A percentile compares a stretch with the other conserved stretches of the same genome.
These are phyloP conservation scores for Diarsia rubi DNA, from an alignment of 2,888 invertebrate species.

Conservation along the genomic window DNA sequence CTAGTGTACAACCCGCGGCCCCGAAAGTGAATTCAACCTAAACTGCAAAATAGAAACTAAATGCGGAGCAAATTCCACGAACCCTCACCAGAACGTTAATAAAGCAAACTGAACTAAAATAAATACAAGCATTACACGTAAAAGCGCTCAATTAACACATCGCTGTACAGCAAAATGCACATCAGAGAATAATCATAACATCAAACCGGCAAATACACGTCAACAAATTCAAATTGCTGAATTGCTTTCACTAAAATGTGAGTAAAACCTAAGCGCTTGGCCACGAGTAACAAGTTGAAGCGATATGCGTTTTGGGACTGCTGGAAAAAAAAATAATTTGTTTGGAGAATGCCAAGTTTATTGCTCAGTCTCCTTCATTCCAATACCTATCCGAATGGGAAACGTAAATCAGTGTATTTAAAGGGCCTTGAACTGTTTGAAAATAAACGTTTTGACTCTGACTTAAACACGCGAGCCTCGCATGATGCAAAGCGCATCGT, in stretches of 20 bases:
- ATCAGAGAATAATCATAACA: constrained; percentile 46
- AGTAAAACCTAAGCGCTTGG: not conserved
- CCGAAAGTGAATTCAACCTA: not conserved
- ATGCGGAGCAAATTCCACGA: not conserved
- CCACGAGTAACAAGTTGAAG: not conserved
- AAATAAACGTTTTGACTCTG: not conserved
- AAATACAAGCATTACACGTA: constrained; percentile 54
- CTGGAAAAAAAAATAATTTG: not conserved
- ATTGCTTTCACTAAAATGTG: constrained; percentile 9
- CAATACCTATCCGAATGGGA: not conserved
- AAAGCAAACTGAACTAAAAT: constrained; percentile 40
- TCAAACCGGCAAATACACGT: constrained; percentile 30
- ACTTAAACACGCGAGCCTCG: not conserved
- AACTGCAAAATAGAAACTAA: constrained; percentile 1
- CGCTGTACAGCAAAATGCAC: constrained; percentile 7
- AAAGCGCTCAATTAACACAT: constrained; percentile 38
- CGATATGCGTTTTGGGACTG: not conserved
- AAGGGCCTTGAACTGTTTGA: not conserved
- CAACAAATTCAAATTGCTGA: constrained; percentile 28
- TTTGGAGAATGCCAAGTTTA: not conserved
- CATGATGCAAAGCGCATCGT: not conserved
- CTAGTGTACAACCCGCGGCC: too few relatives aligned
- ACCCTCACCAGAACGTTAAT: constrained; percentile 24
- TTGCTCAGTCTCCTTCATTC: too few relatives aligned
- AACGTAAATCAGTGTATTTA: not conserved